Base-by-base conservation (phyloP, 2,888 invertebrate genomes). In the Isotomurus palustris region DNA sequence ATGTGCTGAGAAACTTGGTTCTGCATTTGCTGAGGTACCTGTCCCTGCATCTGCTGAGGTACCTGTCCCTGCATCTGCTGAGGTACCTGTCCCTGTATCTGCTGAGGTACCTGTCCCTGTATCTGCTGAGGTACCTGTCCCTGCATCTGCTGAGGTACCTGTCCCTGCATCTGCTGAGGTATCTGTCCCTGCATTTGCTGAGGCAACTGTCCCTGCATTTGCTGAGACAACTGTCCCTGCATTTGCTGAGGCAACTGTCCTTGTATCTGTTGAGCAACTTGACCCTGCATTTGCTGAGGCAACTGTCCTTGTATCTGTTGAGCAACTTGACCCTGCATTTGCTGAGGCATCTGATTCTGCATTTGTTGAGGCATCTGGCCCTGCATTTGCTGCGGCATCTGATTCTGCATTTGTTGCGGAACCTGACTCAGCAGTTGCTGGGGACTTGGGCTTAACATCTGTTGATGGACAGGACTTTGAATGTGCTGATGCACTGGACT, bases 321-420 rank as follows among this genome's bases (percentile, higher is more conserved):
- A 53, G 14, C 5, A 38, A n/a, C 25, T 49, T 61, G 56, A 8
- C 25, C 28, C 22, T 47, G 45, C 29, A 29, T 44, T 14, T 28
- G 53, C 28, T 48, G 44, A 21, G 53, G 58, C 22, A 54, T 17
- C 29, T 54, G 58, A 17, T 38, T 41, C 51, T 57, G 56, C 35
- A 38, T 32, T 6, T 40, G 48, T 45, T 45, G 52, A 21, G 53
- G 32, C 10, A 17, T 10, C 43, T 56, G 56, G n/a, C 44, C 43
- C 32, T 40, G 41, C 6, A 32, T 49, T 2, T 47, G 32, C 19
- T 48, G 54, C 14, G 38, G 40, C 19, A 24, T 27, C 25, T 56
- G 50, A 17, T 29, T 22, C 19, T 54, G 59, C 40, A 45, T 28
- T 32, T 49, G 47, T 27, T 53, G 55, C n/a, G 40, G 41, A 12